Base-by-base conservation (phyloP, 2,797 vertebrate genomes). In the Intellagama lesueurii region DNA sequence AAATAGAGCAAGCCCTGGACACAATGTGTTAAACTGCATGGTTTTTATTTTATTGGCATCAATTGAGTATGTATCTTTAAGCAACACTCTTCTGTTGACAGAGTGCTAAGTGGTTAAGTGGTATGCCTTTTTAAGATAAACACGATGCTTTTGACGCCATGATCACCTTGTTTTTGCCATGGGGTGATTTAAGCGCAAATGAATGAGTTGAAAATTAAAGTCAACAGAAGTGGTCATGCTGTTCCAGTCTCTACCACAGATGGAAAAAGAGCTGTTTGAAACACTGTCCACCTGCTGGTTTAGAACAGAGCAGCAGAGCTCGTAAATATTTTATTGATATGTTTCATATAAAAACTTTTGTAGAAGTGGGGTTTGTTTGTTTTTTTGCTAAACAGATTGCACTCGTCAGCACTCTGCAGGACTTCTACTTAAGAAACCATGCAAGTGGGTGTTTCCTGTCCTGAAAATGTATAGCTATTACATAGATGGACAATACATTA, bases 291-390 rank as follows among this genome's bases (percentile, higher is more conserved):
- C 92, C 89, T 94, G 60, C 68, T 93, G 80, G 88, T 82, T 92
- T 83, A 95, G 89, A 0, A 0, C 64, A 78, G 92, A 77, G 24
- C 22, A 90, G 69, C 88, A 94, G 0, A 3, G 89, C 80, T 93
- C 88, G 88, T 94, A 94, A 93, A 94, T 86, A 66, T 94, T 96
- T 95, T 95, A 91, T 91, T 94, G 83, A 81, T 93, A 88, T 2
- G 82, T 90, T 90, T 96, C 91, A 93, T 92, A 92, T 19, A 83
- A 70, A 88, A 86, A 52, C 8, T 70, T 92, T 94, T 89, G 84
- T 91, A 93, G 73, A 94, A 95, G 90, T 12, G 60, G 60, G 16
- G 17, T 5, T 56, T 7, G 52, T 40, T 40, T 1, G 66, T 95
- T 96, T 95, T 85, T 94, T 88, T 96, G 86, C 87, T 64, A 64